These are phyloP conservation scores for Hydrolagus affinis DNA, from an alignment of 2,113 vertebrate species.

Conservation along the genomic window DNA sequence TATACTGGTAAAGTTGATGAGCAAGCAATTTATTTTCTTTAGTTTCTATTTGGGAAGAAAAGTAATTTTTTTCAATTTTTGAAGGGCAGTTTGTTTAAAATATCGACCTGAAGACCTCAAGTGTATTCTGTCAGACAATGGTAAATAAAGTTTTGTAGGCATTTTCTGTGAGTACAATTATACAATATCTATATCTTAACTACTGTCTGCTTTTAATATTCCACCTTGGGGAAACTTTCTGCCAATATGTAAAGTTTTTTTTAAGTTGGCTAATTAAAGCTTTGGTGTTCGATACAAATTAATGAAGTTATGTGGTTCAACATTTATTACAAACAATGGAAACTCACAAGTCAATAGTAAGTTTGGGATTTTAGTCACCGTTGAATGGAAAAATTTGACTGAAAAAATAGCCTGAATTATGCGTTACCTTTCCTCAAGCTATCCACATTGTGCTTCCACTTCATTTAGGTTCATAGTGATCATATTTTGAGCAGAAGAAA, in stretches of 20 bases:
- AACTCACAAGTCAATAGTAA: too few species aligned
- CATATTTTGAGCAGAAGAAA: not conserved
- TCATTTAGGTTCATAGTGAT: not conserved
- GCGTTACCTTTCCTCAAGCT: too few species aligned
- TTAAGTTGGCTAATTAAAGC: slow-evolving; percentile 17
- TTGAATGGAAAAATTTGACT: too few species aligned
- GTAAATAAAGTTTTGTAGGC: not conserved
- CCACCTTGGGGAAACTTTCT: not conserved
- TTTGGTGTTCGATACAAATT: slow-evolving; percentile 16
- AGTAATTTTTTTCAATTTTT: not conserved
- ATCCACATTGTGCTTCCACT: not conserved
- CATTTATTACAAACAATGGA: not conserved
- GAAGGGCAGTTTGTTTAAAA: not conserved
- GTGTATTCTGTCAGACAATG: slow-evolving; percentile 11
- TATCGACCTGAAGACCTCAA: not conserved
- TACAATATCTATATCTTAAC: not conserved
- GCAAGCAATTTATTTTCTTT: not conserved
- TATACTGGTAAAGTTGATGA: not conserved
- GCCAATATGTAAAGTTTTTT: slow-evolving; percentile 19
- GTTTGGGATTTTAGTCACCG: too few species aligned
- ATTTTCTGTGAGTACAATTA: too few species aligned
- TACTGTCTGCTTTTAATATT: not conserved
- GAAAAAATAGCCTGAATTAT: too few species aligned
- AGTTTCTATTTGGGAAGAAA: not conserved
- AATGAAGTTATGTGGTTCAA: not conserved